These are phyloP conservation scores for Capitulum mitella DNA, from an alignment of 2,888 invertebrate genomes.

Conservation along the genomic window DNA sequence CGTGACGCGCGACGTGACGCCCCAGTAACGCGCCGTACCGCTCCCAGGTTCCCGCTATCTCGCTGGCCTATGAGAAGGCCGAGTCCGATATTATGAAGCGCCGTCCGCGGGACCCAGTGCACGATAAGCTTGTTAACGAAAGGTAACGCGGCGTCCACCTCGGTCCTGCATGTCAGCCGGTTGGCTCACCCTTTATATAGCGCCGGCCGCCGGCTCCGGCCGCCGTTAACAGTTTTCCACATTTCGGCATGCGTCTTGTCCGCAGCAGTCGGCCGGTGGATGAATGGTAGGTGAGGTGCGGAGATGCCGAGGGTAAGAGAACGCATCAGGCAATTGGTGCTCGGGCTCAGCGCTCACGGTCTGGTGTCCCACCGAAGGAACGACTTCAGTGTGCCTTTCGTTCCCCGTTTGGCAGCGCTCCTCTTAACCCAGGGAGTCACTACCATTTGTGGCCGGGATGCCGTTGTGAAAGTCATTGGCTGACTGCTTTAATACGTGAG, in stretches of 20 bases:
- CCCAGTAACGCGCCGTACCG: background rate
- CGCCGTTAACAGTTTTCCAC: background rate
- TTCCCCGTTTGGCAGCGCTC: too few species aligned
- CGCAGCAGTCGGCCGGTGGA: background rate
- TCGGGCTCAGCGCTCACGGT: too few species aligned
- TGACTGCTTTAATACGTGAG: too few species aligned
- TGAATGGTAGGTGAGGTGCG: too few species aligned
- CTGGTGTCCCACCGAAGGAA: too few species aligned
- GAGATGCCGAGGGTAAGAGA: too few species aligned
- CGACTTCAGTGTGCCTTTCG: too few species aligned
- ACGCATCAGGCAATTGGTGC: too few species aligned
- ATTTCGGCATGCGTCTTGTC: background rate
- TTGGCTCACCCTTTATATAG: background rate
- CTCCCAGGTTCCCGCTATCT: constrained; percentile 50
- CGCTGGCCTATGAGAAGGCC: constrained; percentile 52
- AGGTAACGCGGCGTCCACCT: constrained; percentile 34
- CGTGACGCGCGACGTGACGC: too few species aligned
- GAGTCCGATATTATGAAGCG: constrained; percentile 50
- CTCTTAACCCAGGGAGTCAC: too few species aligned
- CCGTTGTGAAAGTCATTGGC: too few species aligned
- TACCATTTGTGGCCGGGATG: too few species aligned
- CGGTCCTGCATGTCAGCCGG: background rate
- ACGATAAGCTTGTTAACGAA: constrained; percentile 49
- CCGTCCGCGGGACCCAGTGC: constrained; percentile 46
- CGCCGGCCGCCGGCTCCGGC: background rate